phyloP scores from a whole-genome alignment of 2,113 vertebrate species.

The Sialia sialis region DNA sequence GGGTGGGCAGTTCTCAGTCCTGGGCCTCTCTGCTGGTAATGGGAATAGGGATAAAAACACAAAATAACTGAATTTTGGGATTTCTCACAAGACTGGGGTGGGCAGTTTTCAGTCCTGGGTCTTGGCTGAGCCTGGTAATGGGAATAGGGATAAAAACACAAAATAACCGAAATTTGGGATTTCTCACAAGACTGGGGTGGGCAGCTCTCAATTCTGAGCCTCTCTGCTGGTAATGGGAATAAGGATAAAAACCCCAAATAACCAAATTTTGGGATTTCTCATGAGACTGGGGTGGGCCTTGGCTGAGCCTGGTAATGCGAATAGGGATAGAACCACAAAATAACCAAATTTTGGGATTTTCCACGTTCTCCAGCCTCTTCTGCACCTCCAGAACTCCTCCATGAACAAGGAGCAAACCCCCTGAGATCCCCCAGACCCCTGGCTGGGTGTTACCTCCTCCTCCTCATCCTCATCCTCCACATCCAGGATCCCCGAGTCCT shows the following conservation, averaged over 20 bases:
- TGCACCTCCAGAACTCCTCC: too few species aligned
- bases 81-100: too few species aligned
- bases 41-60: fast-evolving
- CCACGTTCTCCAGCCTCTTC: fast-evolving
- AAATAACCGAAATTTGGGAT: too few species aligned
- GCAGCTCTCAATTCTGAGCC: too few species aligned
- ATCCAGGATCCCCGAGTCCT: slow-evolving; percentile 92
- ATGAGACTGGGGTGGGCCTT: not conserved
- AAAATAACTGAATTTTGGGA: fast-evolving
- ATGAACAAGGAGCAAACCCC: fast-evolving
- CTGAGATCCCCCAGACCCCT: not conserved
- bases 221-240: fast-evolving
- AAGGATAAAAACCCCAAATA: fast-evolving
- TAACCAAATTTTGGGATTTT: too few species aligned
- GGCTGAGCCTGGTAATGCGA: not conserved
- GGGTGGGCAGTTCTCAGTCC: too few species aligned
- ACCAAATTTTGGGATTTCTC: too few species aligned
- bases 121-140: not conserved
- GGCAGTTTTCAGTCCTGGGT: fast-evolving
- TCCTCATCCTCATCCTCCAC: slow-evolving; percentile 88
- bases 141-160: fast-evolving
- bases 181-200: fast-evolving
- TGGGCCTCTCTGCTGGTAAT: not conserved
- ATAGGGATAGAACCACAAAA: fast-evolving
- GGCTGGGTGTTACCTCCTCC: slow-evolving; percentile 76